These are phyloP conservation scores for Oreochromis tanganicae DNA, from an alignment of 2,113 vertebrate species.

Conservation along the genomic window DNA sequence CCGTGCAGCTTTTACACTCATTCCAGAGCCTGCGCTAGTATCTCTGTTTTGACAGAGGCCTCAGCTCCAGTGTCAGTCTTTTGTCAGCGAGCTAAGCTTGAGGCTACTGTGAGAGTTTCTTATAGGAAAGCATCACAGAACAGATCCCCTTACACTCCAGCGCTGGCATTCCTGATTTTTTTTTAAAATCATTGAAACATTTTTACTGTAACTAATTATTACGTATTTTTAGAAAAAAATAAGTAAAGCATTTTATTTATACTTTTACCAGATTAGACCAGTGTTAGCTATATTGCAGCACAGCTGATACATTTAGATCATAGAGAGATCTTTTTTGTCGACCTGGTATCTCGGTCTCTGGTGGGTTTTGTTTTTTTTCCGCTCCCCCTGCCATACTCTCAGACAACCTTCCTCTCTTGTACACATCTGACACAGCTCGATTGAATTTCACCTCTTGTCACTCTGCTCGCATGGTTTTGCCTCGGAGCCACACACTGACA, in stretches of 20 bases:
- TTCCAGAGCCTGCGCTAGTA: constrained; percentile 14
- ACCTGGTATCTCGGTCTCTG: neutral
- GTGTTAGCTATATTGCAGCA: neutral
- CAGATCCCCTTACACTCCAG: constrained; percentile 22
- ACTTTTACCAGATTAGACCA: neutral
- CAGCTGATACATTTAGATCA: neutral
- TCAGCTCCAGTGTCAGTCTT: constrained; percentile 47
- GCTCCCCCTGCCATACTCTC: neutral
- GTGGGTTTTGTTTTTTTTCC: neutral
- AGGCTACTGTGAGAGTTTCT: constrained; percentile 26
- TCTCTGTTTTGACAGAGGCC: constrained; percentile 27
- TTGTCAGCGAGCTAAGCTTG: constrained; percentile 31
- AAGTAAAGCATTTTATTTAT: neutral
- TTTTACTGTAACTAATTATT: neutral
- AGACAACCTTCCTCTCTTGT: neutral
- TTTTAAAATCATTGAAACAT: neutral
- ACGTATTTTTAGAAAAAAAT: neutral
- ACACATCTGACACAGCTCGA: constrained; percentile 47
- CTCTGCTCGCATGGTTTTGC: constrained; percentile 8
- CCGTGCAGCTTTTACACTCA: constrained; percentile 13
- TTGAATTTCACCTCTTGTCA: constrained; percentile 56
- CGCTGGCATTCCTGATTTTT: neutral
- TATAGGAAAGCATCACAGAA: constrained; percentile 4
- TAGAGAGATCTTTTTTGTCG: neutral
- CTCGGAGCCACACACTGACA: constrained; percentile 1